phyloP scores from a whole-genome alignment of 2,113 vertebrate species.

The Bothrops jararaca region DNA sequence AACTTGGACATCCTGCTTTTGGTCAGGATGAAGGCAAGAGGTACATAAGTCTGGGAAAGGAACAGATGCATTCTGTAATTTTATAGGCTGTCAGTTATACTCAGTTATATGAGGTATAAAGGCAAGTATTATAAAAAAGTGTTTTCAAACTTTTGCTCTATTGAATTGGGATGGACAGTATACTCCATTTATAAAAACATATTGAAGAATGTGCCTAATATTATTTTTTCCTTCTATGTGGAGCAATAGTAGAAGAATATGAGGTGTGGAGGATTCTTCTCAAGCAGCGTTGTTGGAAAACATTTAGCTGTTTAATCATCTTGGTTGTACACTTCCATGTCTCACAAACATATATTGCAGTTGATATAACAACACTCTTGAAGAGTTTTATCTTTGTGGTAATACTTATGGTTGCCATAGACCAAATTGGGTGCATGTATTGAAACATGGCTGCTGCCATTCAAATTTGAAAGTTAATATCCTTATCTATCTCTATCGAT shows the following conservation, averaged over 20 bases:
- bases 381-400: too few relatives aligned
- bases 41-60: constrained; percentile 56
- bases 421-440: background rate
- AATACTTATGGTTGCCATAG: too few relatives aligned
- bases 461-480: too few relatives aligned
- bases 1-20: constrained; percentile 83
- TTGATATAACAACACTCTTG: too few relatives aligned
- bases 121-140: accelerated
- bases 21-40: constrained; percentile 91
- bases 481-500: too few relatives aligned
- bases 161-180: background rate
- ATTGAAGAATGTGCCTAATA: background rate
- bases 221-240: background rate
- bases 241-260: background rate
- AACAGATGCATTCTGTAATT: background rate
- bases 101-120: background rate
- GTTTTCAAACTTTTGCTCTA: background rate
- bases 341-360: too few relatives aligned
- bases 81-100: background rate
- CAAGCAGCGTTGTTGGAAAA: too few relatives aligned
- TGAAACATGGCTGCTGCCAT: background rate
- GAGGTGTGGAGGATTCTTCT: too few relatives aligned
- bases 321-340: too few relatives aligned
- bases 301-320: too few relatives aligned
- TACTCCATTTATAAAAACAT: background rate